Percentiles rank a stretch among this genome's conserved stretches.
Evolutionary conservation across 2,888 invertebrate genomes (phyloP).

Genomic region (Tipula helvola): DNA sequence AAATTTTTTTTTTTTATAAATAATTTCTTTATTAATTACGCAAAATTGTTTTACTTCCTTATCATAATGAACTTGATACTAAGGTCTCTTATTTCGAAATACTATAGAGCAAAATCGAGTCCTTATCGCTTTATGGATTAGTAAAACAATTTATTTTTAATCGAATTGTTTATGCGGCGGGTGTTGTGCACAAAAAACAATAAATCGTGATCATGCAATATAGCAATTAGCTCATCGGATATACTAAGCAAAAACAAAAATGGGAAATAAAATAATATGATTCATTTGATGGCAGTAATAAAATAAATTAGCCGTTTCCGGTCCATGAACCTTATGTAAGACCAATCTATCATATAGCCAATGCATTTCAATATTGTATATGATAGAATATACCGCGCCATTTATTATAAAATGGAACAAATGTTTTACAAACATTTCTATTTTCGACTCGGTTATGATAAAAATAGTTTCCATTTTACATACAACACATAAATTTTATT

Average conservation of each 20-base stretch:
- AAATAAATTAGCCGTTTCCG: not conserved
- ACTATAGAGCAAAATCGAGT: not conserved
- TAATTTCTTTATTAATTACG: not conserved
- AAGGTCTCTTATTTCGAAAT: not conserved
- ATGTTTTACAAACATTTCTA: not conserved
- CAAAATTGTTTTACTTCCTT: not conserved
- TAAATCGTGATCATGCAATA: not conserved
- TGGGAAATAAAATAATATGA: not conserved
- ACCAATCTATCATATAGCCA: not conserved
- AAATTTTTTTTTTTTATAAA: not conserved
- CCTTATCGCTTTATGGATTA: not conserved
- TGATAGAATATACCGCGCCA: not conserved
- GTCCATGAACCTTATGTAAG: not conserved
- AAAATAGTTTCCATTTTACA: not conserved
- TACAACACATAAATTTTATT: not conserved
- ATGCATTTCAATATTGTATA: not conserved
- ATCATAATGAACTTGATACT: not conserved
- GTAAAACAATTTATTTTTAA: not conserved
- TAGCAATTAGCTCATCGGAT: not conserved
- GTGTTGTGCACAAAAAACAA: not conserved
- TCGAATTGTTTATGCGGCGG: not conserved
- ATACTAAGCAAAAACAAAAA: not conserved
- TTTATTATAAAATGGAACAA: not conserved
- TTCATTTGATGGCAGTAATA: not conserved
- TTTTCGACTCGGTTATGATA: not conserved